These are phyloP conservation scores for Galleria mellonella DNA, from an alignment of 1,140 invertebrate species.

Conservation along the genomic window DNA sequence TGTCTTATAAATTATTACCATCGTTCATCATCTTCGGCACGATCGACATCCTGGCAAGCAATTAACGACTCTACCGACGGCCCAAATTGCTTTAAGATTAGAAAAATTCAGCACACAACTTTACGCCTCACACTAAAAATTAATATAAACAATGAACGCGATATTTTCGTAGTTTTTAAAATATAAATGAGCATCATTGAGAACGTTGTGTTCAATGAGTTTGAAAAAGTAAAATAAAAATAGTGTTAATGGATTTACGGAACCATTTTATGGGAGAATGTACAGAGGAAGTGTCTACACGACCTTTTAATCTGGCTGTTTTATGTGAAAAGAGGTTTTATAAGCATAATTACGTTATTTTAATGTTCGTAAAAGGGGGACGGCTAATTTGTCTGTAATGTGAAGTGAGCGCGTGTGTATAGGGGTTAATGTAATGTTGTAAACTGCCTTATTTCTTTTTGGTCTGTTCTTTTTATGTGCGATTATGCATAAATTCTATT, in stretches of 20 bases:
- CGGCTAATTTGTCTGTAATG: slow-evolving; percentile 22
- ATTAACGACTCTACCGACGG: slow-evolving; percentile 18
- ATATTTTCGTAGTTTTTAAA: slow-evolving; percentile 35
- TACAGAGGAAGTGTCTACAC: slow-evolving; percentile 32
- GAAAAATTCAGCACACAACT: slow-evolving; percentile 32
- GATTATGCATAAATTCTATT: too few species aligned
- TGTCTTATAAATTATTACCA: slow-evolving; percentile 31
- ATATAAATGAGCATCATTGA: slow-evolving; percentile 40
- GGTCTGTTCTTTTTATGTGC: too few species aligned
- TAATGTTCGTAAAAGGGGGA: slow-evolving; percentile 26
- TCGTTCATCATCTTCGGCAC: slow-evolving; percentile 31
- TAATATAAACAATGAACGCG: slow-evolving; percentile 28
- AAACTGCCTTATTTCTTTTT: slow-evolving; percentile 1
- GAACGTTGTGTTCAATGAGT: slow-evolving; percentile 39
- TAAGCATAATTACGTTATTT: slow-evolving; percentile 38
- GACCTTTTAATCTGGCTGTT: slow-evolving; percentile 36
- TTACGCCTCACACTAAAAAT: slow-evolving; percentile 30
- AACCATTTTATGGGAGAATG: slow-evolving; percentile 33
- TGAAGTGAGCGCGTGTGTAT: slow-evolving; percentile 15
- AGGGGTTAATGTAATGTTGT: slow-evolving; percentile 7
- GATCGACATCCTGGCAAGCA: slow-evolving; percentile 9
- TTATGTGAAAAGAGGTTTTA: slow-evolving; percentile 39
- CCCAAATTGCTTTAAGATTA: slow-evolving; percentile 22
- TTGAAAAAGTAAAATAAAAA: slow-evolving; percentile 34
- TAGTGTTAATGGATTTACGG: slow-evolving; percentile 31